Conservation (phyloP, 1,140 invertebrate species). For the Nasonia longicornis region DNA sequence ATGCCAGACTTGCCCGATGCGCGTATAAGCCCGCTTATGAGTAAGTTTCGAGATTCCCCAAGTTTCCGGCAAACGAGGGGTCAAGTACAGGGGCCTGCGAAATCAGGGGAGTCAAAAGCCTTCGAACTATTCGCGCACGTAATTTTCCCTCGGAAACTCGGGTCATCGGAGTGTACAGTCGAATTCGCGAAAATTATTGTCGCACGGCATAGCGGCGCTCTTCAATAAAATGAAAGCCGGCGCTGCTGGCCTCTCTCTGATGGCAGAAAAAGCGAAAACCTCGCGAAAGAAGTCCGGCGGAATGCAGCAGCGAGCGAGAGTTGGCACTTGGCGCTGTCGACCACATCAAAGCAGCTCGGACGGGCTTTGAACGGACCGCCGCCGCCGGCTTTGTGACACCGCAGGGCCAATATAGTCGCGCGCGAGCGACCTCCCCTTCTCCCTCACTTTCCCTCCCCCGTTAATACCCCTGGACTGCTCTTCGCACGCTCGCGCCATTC, state of each 20-base stretch:
- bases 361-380: slow-evolving; percentile 57
- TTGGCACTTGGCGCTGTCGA: slow-evolving; percentile 65
- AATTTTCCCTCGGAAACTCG: not conserved
- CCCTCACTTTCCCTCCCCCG: slow-evolving; percentile 44
- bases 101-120: not conserved
- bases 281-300: slow-evolving; percentile 53
- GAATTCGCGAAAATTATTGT: not conserved
- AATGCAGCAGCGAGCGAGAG: slow-evolving; percentile 34
- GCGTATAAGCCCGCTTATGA: not conserved
- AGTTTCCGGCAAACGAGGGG: not conserved
- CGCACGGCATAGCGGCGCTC: not conserved
- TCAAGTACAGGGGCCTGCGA: not conserved
- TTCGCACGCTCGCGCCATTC: slow-evolving; percentile 54
- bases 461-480: slow-evolving; percentile 61
- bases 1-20: not conserved
- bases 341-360: slow-evolving; percentile 68
- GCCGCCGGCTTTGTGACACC: slow-evolving; percentile 66
- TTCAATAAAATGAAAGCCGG: not conserved
- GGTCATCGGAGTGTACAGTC: not conserved
- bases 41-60: not conserved
- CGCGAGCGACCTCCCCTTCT: not conserved
- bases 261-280: not conserved
- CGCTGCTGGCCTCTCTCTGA: not conserved
- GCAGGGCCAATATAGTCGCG: slow-evolving; percentile 66
- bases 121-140: not conserved